Conservation (phyloP, 2,113 vertebrate genomes). For the Coptodon bakossiorum region DNA sequence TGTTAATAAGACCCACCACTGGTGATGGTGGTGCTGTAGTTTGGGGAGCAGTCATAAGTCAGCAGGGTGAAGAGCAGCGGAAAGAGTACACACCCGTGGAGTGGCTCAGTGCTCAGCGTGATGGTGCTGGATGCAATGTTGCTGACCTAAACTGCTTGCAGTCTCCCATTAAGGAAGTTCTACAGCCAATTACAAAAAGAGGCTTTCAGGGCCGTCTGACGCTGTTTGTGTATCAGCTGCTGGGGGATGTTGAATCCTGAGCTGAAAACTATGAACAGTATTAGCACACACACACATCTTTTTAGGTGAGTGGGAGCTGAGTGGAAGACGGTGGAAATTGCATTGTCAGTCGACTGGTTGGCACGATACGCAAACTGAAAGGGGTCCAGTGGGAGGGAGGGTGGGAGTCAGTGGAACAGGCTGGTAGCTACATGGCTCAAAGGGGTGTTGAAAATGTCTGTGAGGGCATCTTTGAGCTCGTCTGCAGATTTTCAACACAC, state of each 20-base stretch:
- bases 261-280: background rate
- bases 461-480: fast-evolving
- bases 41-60: background rate
- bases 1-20: background rate
- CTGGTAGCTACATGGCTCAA: background rate
- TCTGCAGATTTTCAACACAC: background rate
- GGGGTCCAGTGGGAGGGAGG: background rate
- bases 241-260: background rate
- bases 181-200: background rate
- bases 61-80: background rate
- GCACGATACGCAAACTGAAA: background rate
- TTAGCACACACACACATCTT: background rate
- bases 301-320: background rate
- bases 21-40: background rate
- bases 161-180: background rate
- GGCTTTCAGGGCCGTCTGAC: fast-evolving
- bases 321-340: background rate
- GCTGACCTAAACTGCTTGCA: background rate
- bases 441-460: background rate
- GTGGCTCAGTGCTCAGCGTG: background rate
- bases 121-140: background rate
- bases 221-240: background rate
- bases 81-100: background rate
- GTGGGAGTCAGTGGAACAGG: background rate
- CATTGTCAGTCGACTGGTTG: background rate